Base-by-base conservation (phyloP, 2,113 vertebrate species). In the Speoplatyrhinus poulsoni region DNA sequence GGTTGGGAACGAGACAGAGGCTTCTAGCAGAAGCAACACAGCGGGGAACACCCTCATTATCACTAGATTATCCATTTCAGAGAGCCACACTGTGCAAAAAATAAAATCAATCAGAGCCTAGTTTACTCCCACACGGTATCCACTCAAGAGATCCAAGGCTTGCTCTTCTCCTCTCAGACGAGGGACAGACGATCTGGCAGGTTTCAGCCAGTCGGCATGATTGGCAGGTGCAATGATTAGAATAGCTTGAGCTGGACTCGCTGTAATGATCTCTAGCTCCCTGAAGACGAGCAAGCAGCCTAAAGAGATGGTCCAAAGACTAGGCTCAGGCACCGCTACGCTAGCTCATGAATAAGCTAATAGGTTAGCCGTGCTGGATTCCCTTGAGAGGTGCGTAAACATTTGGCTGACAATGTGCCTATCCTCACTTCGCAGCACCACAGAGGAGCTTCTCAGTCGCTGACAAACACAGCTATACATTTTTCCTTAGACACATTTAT, bases 301-400 rank as follows among this genome's bases (percentile, higher is more conserved):
- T n/a, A 50, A 46, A 65, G 49, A 46, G 59, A 33, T 5, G n/a
- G 46, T 41, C 33, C 10, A 52, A 56, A 75, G 33, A 26, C 58
- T 6, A 41, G 36, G 36, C 36, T 41, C 36, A 41, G 36, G 26
- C 26, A 26, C 36, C 36, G 36, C 26, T 41, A n/a, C 62, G 8
- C 1, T 1, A 1, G 13, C 67, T 69, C 62, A 46, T 70, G 65
- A 77, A 76, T 76, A 81, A 48, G 15, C 57, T 52, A 65, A 75
- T 60, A 49, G 55, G 60, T 62, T 52, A 4, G 12, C 4, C 65
- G 59, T 52, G 49, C 49, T 52, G 11, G 53, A 56, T 69, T 58
- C 47, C 12, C 73, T 50, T 52, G 32, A 0, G n/a, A 61, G 26
- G 65, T 52, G 68, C 68, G 69, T 46, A 54, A 47, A 50, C 54